phyloP scores from a whole-genome alignment of 2,797 vertebrate species.

The Anomalospiza imberbis region DNA sequence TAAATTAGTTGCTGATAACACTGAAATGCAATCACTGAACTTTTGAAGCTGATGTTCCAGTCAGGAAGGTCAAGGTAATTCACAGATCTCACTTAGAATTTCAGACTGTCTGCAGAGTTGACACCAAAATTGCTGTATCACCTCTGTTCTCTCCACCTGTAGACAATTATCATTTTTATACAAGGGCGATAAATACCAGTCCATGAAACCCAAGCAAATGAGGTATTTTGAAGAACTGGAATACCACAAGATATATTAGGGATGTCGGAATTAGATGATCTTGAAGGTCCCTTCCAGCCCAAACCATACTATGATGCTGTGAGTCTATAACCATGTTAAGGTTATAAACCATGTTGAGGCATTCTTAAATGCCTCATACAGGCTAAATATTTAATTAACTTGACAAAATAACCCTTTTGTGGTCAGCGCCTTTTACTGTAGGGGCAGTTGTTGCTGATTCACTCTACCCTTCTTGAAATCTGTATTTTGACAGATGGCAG shows the following conservation, averaged over 20 bases:
- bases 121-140: neutral
- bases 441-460: neutral
- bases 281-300: neutral
- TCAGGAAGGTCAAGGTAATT: neutral
- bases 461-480: neutral
- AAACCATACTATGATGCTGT: neutral
- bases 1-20: constrained; percentile 1
- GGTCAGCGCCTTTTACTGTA: neutral
- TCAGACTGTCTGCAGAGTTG: neutral
- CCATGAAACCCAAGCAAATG: neutral
- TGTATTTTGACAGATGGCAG: constrained; percentile 27
- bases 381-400: neutral
- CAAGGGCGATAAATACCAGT: neutral
- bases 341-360: too few species aligned
- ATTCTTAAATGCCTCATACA: neutral
- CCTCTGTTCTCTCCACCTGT: neutral
- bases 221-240: neutral
- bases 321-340: neutral
- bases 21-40: neutral
- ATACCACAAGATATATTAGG: neutral
- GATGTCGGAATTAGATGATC: neutral
- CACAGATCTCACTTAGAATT: neutral
- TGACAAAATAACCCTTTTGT: neutral
- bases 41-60: neutral
- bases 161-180: neutral